Evolutionary conservation across 2,888 invertebrate genomes (phyloP).

Genomic region (Agriopis leucophaearia): DNA sequence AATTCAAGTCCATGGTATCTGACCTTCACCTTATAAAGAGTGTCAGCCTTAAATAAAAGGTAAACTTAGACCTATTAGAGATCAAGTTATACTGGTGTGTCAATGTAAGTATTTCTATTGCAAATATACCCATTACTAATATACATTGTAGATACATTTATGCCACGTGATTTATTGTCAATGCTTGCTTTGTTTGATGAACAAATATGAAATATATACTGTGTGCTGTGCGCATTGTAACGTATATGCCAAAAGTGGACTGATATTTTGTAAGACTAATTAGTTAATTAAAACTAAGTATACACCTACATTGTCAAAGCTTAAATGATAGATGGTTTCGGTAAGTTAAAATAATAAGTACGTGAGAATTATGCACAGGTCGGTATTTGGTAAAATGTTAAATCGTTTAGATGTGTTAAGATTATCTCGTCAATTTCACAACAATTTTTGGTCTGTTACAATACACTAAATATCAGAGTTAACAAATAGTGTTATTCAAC

Average conservation of each 20-base stretch:
- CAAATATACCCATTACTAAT: constrained; percentile 1
- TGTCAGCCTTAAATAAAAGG: constrained; percentile 34
- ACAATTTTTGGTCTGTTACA: constrained; percentile 16
- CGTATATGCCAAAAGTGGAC: constrained; percentile 30
- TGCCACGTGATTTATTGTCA: constrained; percentile 18
- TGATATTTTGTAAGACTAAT: constrained; percentile 31
- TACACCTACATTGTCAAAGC: constrained; percentile 21
- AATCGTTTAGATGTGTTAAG: constrained; percentile 24
- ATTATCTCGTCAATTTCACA: constrained; percentile 26
- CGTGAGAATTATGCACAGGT: constrained; percentile 18
- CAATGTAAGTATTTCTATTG: constrained; percentile 8
- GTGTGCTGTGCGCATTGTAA: constrained; percentile 21
- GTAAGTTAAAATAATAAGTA: constrained; percentile 12
- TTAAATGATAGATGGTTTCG: constrained; percentile 17
- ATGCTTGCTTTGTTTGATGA: constrained; percentile 16
- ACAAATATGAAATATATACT: constrained; percentile 10
- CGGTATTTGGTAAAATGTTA: constrained; percentile 31
- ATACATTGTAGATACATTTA: constrained; percentile 1
- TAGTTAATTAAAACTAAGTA: constrained; percentile 24
- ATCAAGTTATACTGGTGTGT: constrained; percentile 43
- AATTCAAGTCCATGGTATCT: constrained; percentile 49
- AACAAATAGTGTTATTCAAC: constrained; percentile 18
- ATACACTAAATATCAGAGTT: constrained; percentile 29
- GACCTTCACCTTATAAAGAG: constrained; percentile 47
- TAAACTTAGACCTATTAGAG: constrained; percentile 32